Evolutionary conservation across 2,888 invertebrate species (phyloP), one percentile per base, ranked within the genome.

Genomic region (Clusia tigrina): DNA sequence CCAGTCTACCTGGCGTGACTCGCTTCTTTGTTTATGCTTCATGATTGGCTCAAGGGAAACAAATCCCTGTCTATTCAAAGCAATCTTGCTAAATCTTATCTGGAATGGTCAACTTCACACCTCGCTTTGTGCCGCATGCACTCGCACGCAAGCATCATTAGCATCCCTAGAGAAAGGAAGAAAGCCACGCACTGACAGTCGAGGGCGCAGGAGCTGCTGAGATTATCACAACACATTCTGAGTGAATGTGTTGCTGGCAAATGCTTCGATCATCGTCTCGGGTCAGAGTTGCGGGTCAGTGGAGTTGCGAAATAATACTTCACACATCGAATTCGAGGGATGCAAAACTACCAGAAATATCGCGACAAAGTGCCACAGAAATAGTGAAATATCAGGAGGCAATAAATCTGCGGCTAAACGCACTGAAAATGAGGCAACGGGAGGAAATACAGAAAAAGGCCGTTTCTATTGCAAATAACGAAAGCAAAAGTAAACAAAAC

Each of bases 91-190:
- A 55, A 48, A 53, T 5, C 25, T 15, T 10, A 2, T 57, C 6
- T n/a, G 54, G 26, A 58, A 54, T 75, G 76, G 76, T 74, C 76
- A 76, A 56, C 26, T 24, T 48, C 2, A 5, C 32, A 17, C 60
- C 55, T 59, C 59, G 57, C 62, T 58, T 73, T 67, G 63, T 62
- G 54, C 32, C 23, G 18, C 12, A 53, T 20, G 37, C 48, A 37
- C n/a, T n/a, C n/a, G n/a, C n/a, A n/a, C 37, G 42, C 22, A 32
- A 63, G 67, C 72, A 74, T 62, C 66, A 55, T 57, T 56, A 26
- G 51, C 58, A 58, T 55, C 10, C 22, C 3, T 22, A 38, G 22
- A 3, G 37, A 46, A 48, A 10, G n/a, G 18, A 60, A 6, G n/a
- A 59, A 65, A 69, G 58, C 15, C 2, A 17, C n/a, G 17, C 54